Evolutionary conservation across 2,797 vertebrate genomes (phyloP).

Genomic region (Fringilla coelebs): DNA sequence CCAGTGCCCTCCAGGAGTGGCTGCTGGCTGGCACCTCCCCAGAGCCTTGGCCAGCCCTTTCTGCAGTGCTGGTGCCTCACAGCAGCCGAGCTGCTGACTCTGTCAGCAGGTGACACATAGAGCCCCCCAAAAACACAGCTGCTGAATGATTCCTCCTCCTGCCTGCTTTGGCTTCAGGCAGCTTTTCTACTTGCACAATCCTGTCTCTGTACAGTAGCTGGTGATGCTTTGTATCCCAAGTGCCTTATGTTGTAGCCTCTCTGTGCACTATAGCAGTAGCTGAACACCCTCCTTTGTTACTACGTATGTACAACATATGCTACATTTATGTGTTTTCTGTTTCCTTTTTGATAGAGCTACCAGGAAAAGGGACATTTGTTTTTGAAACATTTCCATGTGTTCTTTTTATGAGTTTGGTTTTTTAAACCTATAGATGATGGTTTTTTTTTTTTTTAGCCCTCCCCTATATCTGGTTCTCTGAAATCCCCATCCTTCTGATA

Average conservation of each 20-base stretch:
- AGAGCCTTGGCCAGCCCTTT: not conserved
- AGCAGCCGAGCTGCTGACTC: not conserved
- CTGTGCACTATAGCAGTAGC: not conserved
- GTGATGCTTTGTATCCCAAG: slow-evolving; percentile 36
- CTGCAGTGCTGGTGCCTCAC: accelerated
- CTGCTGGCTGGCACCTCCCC: not conserved
- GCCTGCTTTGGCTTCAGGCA: slow-evolving; percentile 8
- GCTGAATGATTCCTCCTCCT: not conserved
- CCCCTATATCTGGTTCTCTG: not conserved
- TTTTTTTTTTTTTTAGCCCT: not conserved
- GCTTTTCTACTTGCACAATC: not conserved
- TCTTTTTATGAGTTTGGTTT: not conserved
- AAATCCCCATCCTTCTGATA: not conserved
- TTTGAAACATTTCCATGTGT: not conserved
- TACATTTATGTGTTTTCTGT: not conserved
- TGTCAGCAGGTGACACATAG: not conserved
- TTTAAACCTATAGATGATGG: not conserved
- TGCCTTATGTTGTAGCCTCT: slow-evolving; percentile 68
- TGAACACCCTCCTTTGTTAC: not conserved
- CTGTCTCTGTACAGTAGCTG: not conserved
- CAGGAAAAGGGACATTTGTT: slow-evolving; percentile 58
- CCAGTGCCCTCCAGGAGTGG: not conserved
- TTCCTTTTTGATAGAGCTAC: slow-evolving; percentile 3
- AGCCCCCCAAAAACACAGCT: not conserved
- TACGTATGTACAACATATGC: not conserved